Evolutionary conservation across 2,113 vertebrate species (phyloP).

Genomic region (zebrafish (Danio rerio)): DNA sequence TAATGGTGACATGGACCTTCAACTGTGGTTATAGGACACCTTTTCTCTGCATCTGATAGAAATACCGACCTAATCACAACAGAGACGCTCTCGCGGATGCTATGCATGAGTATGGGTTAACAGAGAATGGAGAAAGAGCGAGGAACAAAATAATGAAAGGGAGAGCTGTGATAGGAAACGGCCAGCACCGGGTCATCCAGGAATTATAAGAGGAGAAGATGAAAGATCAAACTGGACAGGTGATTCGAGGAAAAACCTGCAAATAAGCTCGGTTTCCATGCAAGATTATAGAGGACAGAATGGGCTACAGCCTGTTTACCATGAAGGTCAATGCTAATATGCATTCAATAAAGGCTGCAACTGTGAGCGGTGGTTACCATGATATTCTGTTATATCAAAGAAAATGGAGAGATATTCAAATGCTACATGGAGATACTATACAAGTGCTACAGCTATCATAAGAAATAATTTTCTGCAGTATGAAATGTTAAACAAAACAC

Average conservation of each 20-base stretch:
- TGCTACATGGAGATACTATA: too few relatives aligned
- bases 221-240: conserved; percentile 26
- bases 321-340: conserved; percentile 4
- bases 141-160: not conserved
- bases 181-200: conserved; percentile 18
- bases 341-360: not conserved
- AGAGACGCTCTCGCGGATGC: conserved; percentile 21
- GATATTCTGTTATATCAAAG: not conserved
- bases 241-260: not conserved
- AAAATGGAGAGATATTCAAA: too few relatives aligned
- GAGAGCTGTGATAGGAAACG: conserved; percentile 14
- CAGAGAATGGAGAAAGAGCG: not conserved
- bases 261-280: not conserved
- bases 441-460: too few relatives aligned
- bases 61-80: conserved; percentile 37
- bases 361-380: not conserved
- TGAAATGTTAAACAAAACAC: too few relatives aligned
- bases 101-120: conserved; percentile 33
- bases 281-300: not conserved
- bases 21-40: conserved; percentile 37
- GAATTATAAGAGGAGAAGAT: not conserved
- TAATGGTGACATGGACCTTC: conserved; percentile 38
- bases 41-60: conserved; percentile 43
- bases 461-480: too few relatives aligned
- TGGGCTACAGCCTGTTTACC: not conserved